phyloP scores from a whole-genome alignment of 1,140 invertebrate genomes.

The Rhyzopertha dominica region DNA sequence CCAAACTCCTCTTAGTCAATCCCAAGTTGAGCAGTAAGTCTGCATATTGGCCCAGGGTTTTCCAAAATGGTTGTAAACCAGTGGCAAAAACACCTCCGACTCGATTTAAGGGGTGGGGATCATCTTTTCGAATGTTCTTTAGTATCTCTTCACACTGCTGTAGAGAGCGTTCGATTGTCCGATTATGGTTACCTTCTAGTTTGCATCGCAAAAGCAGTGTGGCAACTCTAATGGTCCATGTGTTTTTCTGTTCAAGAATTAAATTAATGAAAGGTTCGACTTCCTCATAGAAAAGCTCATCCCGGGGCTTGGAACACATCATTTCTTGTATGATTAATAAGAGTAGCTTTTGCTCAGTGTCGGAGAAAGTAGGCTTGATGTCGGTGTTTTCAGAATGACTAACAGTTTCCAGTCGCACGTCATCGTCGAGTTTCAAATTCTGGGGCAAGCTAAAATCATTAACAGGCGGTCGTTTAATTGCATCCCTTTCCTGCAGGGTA shows the following conservation, averaged over 20 bases:
- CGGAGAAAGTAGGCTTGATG: conserved; percentile 54
- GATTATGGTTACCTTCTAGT: conserved; percentile 67
- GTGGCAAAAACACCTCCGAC: conserved; percentile 58
- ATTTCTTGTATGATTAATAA: conserved; percentile 65
- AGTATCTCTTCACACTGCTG: conserved; percentile 79
- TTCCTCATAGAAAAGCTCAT: conserved; percentile 74
- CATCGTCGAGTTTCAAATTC: conserved; percentile 73
- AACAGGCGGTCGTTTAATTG: conserved; percentile 44
- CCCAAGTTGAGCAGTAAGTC: conserved; percentile 76
- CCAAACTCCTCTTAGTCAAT: conserved; percentile 77
- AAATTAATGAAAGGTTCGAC: conserved; percentile 71
- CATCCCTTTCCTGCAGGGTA: conserved; percentile 44
- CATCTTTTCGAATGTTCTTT: conserved; percentile 49
- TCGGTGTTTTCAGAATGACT: conserved; percentile 58
- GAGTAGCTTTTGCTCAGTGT: conserved; percentile 74
- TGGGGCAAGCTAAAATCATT: conserved; percentile 54
- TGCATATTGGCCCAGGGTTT: conserved; percentile 68
- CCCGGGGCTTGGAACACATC: conserved; percentile 67
- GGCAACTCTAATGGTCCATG: conserved; percentile 65
- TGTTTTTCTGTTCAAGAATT: conserved; percentile 55
- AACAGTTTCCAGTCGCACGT: conserved; percentile 74
- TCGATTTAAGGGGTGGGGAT: conserved; percentile 47
- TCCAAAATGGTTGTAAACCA: conserved; percentile 67
- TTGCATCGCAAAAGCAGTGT: conserved; percentile 68
- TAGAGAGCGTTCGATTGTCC: conserved; percentile 82